Base-by-base conservation (phyloP, 2,797 vertebrate species). In the Rhinogobio ventralis region DNA sequence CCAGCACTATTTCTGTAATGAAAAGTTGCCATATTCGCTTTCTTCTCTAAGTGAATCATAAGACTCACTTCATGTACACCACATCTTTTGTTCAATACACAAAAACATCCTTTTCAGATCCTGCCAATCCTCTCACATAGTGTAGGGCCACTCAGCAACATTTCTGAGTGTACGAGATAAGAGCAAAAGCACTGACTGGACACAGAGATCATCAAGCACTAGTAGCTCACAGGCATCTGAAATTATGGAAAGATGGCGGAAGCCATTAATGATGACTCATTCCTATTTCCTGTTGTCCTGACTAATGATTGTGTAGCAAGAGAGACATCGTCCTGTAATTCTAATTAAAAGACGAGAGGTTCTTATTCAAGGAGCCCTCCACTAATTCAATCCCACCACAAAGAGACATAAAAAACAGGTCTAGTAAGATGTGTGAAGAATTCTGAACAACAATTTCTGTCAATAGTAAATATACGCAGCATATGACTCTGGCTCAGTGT, bases 381-480 rank as follows among this genome's bases (percentile, higher is more conserved):
- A 57, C 53, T 3, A 74, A 75, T 69, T 74, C 75, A 68, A 60
- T 74, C 67, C 76, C 53, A 49, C 62, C 45, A 46, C 62, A 76
- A 49, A 79, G 51, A 87, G 51, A 42, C 25, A 36, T 39, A 66
- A 7, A 39, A 62, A 79, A 74, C 73, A 79, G 62, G 55, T 42
- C 28, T 81, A 49, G 39, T 71, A 46, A 84, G 62, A 68, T 46
- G 23, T 20, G 79, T 8, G 13, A 66, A 46, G 33, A 81, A 46
- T 82, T 83, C 57, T 68, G 51, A 71, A 79, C 76, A 55, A 60
- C 75, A 53, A 83, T 86, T 73, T 87, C 39, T 66, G 42, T 60
- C 64, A 46, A 49, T 42, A 71, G 62, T 9, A 23, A 75, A 49
- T 7, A 46, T 69, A 25, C 66, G n/a, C 49, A 36, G n/a, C 49